These are phyloP conservation scores for Lagria hirta DNA, from an alignment of 2,888 invertebrate genomes.

Conservation along the genomic window DNA sequence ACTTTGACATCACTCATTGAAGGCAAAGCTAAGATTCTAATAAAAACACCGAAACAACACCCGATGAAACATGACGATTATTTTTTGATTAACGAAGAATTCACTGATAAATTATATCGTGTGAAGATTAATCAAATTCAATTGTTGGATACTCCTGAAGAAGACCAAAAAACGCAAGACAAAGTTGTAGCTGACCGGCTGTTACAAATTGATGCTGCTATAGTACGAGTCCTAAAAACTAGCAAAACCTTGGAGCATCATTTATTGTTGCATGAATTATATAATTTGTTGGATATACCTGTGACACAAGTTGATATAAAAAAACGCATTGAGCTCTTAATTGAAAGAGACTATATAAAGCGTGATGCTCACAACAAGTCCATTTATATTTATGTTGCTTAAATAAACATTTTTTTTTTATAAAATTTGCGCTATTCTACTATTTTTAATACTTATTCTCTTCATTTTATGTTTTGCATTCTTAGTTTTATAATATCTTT, in stretches of 20 bases:
- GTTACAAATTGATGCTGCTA: slow-evolving; percentile 98
- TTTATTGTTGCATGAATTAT: slow-evolving; percentile 91
- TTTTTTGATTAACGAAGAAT: slow-evolving; percentile 78
- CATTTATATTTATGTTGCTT: slow-evolving; percentile 94
- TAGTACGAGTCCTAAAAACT: slow-evolving; percentile 98
- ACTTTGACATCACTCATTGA: slow-evolving; percentile 94
- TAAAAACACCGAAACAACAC: slow-evolving; percentile 81
- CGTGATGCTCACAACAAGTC: slow-evolving; percentile 95
- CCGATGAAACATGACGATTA: slow-evolving; percentile 84
- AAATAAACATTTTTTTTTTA: slow-evolving; percentile 42
- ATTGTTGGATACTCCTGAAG: slow-evolving; percentile 81
- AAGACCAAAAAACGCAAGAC: slow-evolving; percentile 92
- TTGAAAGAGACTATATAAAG: slow-evolving; percentile 98
- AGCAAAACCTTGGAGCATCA: slow-evolving; percentile 91
- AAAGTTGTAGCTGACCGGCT: slow-evolving; percentile 97
- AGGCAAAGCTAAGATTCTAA: slow-evolving; percentile 85
- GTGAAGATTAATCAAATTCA: slow-evolving; percentile 96
- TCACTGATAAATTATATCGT: slow-evolving; percentile 92
- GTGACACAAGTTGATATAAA: slow-evolving; percentile 97
- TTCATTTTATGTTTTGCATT: too few relatives aligned
- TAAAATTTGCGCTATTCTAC: too few relatives aligned
- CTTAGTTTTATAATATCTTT: too few relatives aligned
- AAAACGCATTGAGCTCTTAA: slow-evolving; percentile 95
- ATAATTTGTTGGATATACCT: slow-evolving; percentile 95
- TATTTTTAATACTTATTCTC: too few relatives aligned